These are phyloP conservation scores for Acanthosepion lycidas DNA, from an alignment of 2,888 invertebrate genomes.

Conservation along the genomic window DNA sequence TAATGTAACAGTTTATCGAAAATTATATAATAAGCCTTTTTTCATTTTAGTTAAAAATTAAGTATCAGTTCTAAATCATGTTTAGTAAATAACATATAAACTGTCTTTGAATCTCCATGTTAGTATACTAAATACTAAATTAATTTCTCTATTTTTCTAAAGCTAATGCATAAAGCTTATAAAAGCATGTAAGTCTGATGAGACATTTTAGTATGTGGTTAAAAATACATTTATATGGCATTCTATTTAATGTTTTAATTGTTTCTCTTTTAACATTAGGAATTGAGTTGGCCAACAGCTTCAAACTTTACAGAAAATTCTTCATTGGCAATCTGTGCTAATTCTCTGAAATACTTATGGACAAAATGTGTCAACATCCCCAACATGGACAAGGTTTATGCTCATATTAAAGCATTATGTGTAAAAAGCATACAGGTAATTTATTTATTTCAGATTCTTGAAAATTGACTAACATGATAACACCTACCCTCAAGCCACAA, in stretches of 20 bases:
- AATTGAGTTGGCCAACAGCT: background rate
- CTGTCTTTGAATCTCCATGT: too few relatives aligned
- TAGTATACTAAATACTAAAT: too few relatives aligned
- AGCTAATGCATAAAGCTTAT: too few relatives aligned
- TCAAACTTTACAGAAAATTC: background rate
- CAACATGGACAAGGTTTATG: constrained; percentile 47
- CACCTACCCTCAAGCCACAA: too few relatives aligned
- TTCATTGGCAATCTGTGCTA: background rate
- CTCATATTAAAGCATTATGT: constrained; percentile 50
- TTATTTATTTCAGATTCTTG: background rate
- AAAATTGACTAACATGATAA: too few relatives aligned
- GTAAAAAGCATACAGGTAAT: constrained; percentile 52
- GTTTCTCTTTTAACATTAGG: background rate
- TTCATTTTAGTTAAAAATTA: too few relatives aligned
- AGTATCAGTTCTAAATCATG: too few relatives aligned
- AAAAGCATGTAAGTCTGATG: too few relatives aligned
- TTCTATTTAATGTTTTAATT: background rate
- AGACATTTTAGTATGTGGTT: background rate
- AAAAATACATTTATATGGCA: background rate
- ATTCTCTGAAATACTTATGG: background rate
- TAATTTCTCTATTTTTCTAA: too few relatives aligned
- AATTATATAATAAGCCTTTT: too few relatives aligned
- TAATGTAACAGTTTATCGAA: too few relatives aligned
- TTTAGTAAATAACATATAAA: too few relatives aligned
- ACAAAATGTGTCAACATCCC: constrained; percentile 44